Base-by-base conservation (phyloP, 1,140 invertebrate genomes). In the Cydia splendana region DNA sequence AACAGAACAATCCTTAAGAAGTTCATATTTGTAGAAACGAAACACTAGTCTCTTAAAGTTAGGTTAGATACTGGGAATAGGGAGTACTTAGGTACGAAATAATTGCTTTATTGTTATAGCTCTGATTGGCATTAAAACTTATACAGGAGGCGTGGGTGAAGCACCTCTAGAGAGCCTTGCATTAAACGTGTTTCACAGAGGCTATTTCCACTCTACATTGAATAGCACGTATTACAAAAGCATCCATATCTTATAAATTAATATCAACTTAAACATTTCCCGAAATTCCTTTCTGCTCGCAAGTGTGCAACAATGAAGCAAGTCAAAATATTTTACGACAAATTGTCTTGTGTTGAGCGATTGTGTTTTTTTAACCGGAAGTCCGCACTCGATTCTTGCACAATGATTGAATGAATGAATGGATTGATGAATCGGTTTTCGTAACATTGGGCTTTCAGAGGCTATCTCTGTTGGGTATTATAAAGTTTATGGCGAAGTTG, bases 251-350 rank as follows among this genome's bases (percentile, higher is more conserved):
- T 57, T 53, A 74, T 51, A 74, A 74, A 74, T 34, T 69, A 69
- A 69, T 69, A 34, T 30, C 28, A 38, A 69, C 65, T 69, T 51
- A 24, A 76, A 69, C 76, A 79, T 82, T 87, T 87, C 84, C 81
- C 51, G 80, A 85, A 89, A 87, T 79, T 83, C 82, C 78, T 81
- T 87, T 86, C 76, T 81, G 62, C 53, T 80, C 77, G 77, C 88
- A 91, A 90, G 87, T 90, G 87, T 86, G 78, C 79, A 76, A 87
- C 84, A 88, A 85, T 83, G 78, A 79, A 24, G 75, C 75, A 78
- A 87, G 87, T 91, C 89, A 91, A 88, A 91, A 91, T 83, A 90
- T 91, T 91, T 82, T 80, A 77, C 77, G 75, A 77, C 87, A 86
- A 90, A 89, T 90, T 87, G 85, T 85, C 77, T 78, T 81, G 71